Evolutionary conservation across 2,113 vertebrate species (phyloP).

Genomic region (Sinocyclocheilus rhinocerous): DNA sequence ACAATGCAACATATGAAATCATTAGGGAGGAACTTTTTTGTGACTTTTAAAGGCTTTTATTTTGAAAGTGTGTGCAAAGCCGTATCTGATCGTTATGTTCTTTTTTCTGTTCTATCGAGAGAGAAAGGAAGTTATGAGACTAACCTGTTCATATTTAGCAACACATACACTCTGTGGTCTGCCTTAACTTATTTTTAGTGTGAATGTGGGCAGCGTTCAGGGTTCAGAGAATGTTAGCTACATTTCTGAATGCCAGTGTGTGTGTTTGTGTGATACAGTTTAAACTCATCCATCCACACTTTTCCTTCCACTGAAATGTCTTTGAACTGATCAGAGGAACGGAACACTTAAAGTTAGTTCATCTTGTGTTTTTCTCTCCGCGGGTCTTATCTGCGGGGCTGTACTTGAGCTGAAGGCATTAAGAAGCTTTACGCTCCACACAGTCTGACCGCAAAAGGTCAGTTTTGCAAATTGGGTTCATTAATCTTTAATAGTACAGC

Average conservation of each 20-base stretch:
- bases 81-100: background rate
- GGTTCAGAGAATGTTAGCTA: conserved; percentile 37
- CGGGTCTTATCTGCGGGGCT: conserved; percentile 65
- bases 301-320: conserved; percentile 52
- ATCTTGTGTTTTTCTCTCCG: conserved; percentile 13
- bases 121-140: background rate
- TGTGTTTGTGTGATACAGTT: conserved; percentile 42
- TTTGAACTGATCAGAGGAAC: conserved; percentile 47
- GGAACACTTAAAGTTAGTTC: conserved; percentile 62
- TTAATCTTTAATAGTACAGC: conserved; percentile 78
- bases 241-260: conserved; percentile 2
- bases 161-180: conserved; percentile 12
- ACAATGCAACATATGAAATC: background rate
- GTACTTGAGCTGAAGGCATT: conserved; percentile 67
- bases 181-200: conserved; percentile 22
- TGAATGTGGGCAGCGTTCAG: conserved; percentile 22
- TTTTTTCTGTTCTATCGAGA: background rate
- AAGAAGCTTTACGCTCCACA: conserved; percentile 75
- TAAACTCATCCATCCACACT: conserved; percentile 51
- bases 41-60: background rate
- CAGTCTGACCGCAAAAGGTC: conserved; percentile 78
- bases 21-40: background rate
- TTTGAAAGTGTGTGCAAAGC: background rate
- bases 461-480: conserved; percentile 82
- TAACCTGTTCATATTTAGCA: conserved; percentile 12